Evolutionary conservation across 2,113 vertebrate species (phyloP).

Genomic region (Tichodroma muraria): DNA sequence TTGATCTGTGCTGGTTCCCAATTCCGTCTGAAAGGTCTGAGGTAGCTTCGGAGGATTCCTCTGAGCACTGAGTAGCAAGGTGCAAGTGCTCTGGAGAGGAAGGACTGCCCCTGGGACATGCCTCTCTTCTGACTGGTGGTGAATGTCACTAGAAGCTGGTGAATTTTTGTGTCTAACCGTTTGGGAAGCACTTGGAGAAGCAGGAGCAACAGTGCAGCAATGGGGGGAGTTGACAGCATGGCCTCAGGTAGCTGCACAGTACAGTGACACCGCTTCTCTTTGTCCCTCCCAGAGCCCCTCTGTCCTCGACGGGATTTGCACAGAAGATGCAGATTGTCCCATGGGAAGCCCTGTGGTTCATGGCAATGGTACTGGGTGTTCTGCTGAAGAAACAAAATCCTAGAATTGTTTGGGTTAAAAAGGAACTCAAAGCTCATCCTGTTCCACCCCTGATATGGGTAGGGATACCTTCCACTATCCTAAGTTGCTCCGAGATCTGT

Average conservation of each 20-base stretch:
- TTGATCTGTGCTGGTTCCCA: background rate
- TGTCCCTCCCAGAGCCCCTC: constrained; percentile 62
- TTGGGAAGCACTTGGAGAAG: background rate
- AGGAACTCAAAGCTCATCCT: background rate
- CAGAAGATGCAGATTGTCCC: constrained; percentile 59
- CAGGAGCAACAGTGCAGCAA: background rate
- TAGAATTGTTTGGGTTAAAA: background rate
- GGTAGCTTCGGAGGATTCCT: background rate
- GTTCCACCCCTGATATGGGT: background rate
- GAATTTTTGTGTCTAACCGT: background rate
- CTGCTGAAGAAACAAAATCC: background rate
- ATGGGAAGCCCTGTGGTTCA: constrained; percentile 49
- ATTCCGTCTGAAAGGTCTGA: background rate
- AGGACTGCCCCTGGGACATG: background rate
- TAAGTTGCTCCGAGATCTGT: background rate
- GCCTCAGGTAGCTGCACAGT: fast-evolving
- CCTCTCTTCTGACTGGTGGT: background rate
- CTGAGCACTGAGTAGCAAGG: background rate
- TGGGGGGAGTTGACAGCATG: background rate
- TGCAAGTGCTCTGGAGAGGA: background rate
- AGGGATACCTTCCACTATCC: background rate
- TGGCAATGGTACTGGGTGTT: constrained; percentile 65
- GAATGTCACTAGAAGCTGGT: background rate
- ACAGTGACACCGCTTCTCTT: background rate
- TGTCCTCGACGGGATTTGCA: constrained; percentile 51